Evolutionary conservation across 2,113 vertebrate genomes (phyloP).

Genomic region (Marmota monax): DNA sequence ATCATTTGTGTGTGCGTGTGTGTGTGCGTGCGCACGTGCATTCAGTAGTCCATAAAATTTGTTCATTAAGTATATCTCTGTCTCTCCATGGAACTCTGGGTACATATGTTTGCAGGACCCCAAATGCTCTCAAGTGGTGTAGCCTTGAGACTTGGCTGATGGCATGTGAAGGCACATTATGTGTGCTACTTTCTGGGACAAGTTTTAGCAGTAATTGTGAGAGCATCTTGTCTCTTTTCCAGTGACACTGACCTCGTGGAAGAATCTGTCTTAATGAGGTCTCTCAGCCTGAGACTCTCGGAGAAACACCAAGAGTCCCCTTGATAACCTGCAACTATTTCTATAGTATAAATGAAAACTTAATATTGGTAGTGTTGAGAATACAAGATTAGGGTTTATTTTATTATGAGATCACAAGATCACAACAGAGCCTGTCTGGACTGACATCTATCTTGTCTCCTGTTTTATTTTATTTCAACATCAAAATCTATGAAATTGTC

Average conservation of each 20-base stretch:
- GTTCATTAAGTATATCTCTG: not conserved
- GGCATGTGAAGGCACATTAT: not conserved
- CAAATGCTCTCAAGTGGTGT: not conserved
- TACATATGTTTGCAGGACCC: not conserved
- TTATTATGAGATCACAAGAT: not conserved
- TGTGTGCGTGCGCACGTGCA: too few species aligned
- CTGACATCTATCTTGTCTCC: not conserved
- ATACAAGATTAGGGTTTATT: not conserved
- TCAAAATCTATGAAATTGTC: not conserved
- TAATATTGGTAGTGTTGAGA: not conserved
- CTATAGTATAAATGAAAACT: not conserved
- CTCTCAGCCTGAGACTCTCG: not conserved
- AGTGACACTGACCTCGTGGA: too few species aligned
- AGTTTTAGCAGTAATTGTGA: not conserved
- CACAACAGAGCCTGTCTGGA: not conserved
- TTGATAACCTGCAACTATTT: not conserved
- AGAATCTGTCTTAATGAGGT: not conserved
- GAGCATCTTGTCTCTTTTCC: not conserved
- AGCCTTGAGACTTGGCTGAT: not conserved
- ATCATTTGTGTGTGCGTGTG: not conserved
- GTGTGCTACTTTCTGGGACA: not conserved
- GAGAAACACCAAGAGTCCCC: not conserved
- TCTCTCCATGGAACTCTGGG: not conserved
- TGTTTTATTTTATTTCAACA: not conserved
- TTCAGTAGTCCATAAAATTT: not conserved